Evolutionary conservation across 2,797 vertebrate genomes (phyloP), one percentile per base, ranked within the genome.

Genomic region (Spheniscus humboldti): DNA sequence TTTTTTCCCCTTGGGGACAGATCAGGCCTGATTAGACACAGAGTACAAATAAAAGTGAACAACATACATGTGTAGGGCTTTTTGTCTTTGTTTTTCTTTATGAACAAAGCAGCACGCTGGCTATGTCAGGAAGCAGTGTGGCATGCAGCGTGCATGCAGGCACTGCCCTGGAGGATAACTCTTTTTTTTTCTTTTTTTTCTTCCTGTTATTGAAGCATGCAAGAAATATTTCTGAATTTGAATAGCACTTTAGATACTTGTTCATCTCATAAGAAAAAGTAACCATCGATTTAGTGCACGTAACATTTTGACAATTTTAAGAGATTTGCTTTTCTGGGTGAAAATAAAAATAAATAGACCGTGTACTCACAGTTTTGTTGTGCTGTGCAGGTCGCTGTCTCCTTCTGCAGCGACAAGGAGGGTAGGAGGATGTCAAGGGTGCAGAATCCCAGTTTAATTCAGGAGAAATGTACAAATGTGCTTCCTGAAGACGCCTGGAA

Each of bases 61-160:
- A 96, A 94, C 92, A 86, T 93, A 96, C 95, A 64, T 91, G 88
- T 91, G 94, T 79, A 73, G 78, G 87, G 90, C 90, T 94, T 94
- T 88, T 96, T 81, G 97, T 96, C 96, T 97, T 95, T 96, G 78
- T 97, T 97, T 97, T 97, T 96, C 73, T 96, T 97, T 96, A 85
- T 83, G 97, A 98, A 98, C 98, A 98, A 98, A 98, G 98, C 98
- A 81, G 94, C 88, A 43, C 13, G 41, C 96, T 93, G 95, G 74
- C 96, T 77, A 52, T 91, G 94, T 96, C 95, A 94, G 93, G 92
- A 97, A 94, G 94, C 95, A 92, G 89, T 87, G 94, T 95, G 90
- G 96, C 90, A 95, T 84, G 86, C 96, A 93, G 96, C 24, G 10
- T 95, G 95, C 92, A 81, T 84, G 87, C 97, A 97, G 95, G 75